A percentile compares a stretch with the other conserved stretches of the same genome.
Evolutionary conservation across 2,113 vertebrate genomes (phyloP).

Genomic region (Pimephales promelas): DNA sequence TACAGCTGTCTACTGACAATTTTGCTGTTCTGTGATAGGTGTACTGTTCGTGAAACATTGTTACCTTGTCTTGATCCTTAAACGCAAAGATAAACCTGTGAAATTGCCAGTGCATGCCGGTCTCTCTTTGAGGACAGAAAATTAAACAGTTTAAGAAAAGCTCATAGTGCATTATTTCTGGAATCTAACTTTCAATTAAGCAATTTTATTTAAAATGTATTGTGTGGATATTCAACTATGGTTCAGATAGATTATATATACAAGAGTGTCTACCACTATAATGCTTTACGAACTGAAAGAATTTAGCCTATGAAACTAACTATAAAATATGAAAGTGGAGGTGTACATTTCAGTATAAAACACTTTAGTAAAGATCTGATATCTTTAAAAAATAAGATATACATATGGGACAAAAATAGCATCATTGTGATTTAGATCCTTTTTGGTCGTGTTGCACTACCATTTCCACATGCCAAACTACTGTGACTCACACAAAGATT

Average conservation of each 20-base stretch:
- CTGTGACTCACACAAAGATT: not conserved
- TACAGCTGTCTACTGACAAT: slow-evolving; percentile 34
- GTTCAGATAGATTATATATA: not conserved
- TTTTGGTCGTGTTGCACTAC: not conserved
- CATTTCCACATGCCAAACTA: slow-evolving; percentile 1
- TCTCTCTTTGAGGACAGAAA: slow-evolving; percentile 52
- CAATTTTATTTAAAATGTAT: not conserved
- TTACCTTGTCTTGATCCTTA: slow-evolving; percentile 59
- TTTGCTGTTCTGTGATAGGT: slow-evolving; percentile 16
- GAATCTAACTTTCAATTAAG: not conserved
- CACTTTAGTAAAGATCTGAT: no score
- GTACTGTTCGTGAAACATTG: slow-evolving; percentile 48
- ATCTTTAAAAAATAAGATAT: no score
- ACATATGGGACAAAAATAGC: slow-evolving; percentile 3
- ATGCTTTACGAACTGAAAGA: not conserved
- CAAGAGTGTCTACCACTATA: not conserved
- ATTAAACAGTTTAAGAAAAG: slow-evolving; percentile 32
- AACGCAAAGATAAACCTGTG: slow-evolving; percentile 61
- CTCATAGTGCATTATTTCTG: not conserved
- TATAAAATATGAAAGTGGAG: no score
- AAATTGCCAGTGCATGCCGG: slow-evolving; percentile 49
- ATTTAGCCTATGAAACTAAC: no score
- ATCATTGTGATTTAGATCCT: not conserved
- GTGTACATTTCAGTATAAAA: no score
- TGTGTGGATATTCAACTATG: not conserved